Percentiles rank a stretch among this genome's conserved stretches.
Conservation (phyloP, 1,140 invertebrate genomes). For the Tetramorium simillimum region DNA sequence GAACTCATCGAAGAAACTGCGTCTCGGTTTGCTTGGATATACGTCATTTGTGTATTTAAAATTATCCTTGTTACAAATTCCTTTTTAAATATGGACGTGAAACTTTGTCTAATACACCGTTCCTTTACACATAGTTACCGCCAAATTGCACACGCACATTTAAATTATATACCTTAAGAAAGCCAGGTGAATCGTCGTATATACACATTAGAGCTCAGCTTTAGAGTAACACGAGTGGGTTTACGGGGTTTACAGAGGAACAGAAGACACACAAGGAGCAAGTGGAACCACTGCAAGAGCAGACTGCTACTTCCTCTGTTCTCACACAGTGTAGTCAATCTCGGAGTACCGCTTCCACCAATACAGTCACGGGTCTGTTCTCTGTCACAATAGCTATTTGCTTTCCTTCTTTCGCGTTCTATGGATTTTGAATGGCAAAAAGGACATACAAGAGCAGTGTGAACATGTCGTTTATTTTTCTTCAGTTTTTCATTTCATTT, state of each 20-base stretch:
- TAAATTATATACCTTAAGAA: conserved; percentile 52
- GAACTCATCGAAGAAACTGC: neutral
- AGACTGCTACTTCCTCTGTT: conserved; percentile 80
- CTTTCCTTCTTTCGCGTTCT: conserved; percentile 73
- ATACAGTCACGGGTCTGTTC: conserved; percentile 85
- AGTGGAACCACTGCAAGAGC: conserved; percentile 81
- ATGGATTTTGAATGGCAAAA: conserved; percentile 51
- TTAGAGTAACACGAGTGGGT: conserved; percentile 82
- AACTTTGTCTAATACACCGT: conserved; percentile 29
- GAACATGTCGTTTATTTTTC: conserved; percentile 23
- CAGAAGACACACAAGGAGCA: conserved; percentile 82
- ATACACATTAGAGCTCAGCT: conserved; percentile 61
- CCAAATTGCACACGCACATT: conserved; percentile 41
- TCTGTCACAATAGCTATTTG: conserved; percentile 83
- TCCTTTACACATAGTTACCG: conserved; percentile 42
- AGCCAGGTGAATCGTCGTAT: conserved; percentile 56
- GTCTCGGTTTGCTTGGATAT: conserved; percentile 10
- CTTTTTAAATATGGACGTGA: conserved; percentile 34
- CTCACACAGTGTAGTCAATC: conserved; percentile 82
- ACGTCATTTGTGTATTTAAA: conserved; percentile 31
- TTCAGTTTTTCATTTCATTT: conserved; percentile 2
- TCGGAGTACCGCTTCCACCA: conserved; percentile 83
- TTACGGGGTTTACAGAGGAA: conserved; percentile 84
- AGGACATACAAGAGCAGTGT: neutral
- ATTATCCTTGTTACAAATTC: conserved; percentile 34